Percentiles rank a stretch among this genome's conserved stretches.
phyloP scores from a whole-genome alignment of 92 coral and sea anemone genomes.

The Porites cylindrica region DNA sequence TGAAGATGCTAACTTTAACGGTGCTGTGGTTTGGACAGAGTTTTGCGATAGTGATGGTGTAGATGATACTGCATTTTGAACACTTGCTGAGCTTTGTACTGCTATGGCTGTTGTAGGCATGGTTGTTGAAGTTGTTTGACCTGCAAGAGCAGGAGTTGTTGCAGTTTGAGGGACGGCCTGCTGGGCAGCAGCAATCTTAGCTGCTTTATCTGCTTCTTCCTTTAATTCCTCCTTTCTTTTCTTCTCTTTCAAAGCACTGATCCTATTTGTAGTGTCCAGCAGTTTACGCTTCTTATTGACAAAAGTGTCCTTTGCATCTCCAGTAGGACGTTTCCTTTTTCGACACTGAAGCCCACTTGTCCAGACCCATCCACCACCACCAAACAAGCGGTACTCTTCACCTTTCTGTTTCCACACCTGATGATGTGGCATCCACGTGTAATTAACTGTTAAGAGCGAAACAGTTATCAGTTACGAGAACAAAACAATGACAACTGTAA shows the following conservation, averaged over 20 bases:
- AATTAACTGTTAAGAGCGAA: conserved; percentile 70
- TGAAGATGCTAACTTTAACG: neutral
- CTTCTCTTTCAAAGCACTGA: conserved; percentile 61
- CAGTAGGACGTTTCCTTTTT: conserved; percentile 68
- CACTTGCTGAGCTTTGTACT: conserved; percentile 12
- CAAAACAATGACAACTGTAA: neutral
- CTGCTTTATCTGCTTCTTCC: conserved; percentile 59
- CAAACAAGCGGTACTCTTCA: conserved; percentile 97
- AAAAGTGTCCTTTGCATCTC: conserved; percentile 75
- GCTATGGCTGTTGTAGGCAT: conserved; percentile 5
- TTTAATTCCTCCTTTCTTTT: conserved; percentile 62
- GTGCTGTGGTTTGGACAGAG: neutral
- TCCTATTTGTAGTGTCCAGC: conserved; percentile 76
- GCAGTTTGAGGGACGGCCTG: neutral
- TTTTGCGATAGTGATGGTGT: neutral
- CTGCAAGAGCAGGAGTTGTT: neutral
- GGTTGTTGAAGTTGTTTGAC: conserved; percentile 1
- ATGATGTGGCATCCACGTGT: conserved; percentile 96
- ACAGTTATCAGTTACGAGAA: neutral
- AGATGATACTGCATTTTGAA: neutral
- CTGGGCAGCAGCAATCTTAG: conserved; percentile 33
- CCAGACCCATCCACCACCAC: conserved; percentile 99
- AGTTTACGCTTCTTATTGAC: conserved; percentile 84
- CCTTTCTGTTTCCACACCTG: conserved; percentile 99
- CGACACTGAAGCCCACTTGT: conserved; percentile 84